Evolutionary conservation across 2,113 vertebrate species (phyloP).

Genomic region (Heterotis niloticus): DNA sequence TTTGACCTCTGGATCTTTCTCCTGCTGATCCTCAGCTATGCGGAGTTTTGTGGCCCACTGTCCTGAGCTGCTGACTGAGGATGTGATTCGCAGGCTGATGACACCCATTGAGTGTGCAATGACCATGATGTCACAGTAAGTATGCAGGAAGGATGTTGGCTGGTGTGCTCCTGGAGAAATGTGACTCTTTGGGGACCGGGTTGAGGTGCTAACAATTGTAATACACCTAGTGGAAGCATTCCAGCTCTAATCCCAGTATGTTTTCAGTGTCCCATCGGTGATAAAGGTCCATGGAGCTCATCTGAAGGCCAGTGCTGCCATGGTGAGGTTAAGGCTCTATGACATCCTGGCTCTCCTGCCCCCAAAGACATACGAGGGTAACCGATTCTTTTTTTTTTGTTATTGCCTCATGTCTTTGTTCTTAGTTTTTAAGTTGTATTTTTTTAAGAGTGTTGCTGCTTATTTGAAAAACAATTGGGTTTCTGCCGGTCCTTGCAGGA

Average conservation of each 20-base stretch:
- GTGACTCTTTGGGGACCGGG: background rate
- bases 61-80: slow-evolving; percentile 92
- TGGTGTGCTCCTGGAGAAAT: background rate
- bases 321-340: slow-evolving; percentile 94
- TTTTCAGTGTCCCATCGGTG: slow-evolving; percentile 83
- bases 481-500: slow-evolving; percentile 54
- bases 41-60: slow-evolving; percentile 98
- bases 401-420: background rate
- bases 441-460: background rate
- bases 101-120: slow-evolving; percentile 97
- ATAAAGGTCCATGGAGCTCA: slow-evolving; percentile 95
- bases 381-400: background rate
- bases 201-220: no score
- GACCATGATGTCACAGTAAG: slow-evolving; percentile 99
- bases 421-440: background rate
- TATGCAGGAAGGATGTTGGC: slow-evolving; percentile 36
- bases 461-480: background rate
- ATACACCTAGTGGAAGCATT: no score
- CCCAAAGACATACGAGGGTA: slow-evolving; percentile 98
- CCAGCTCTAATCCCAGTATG: background rate
- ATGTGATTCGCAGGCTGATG: slow-evolving; percentile 95
- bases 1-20: background rate
- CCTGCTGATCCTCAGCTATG: slow-evolving; percentile 74
- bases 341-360: slow-evolving; percentile 95
- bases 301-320: slow-evolving; percentile 95